Conservation (phyloP, 2,888 invertebrate species). For the Limenitis camilla region DNA sequence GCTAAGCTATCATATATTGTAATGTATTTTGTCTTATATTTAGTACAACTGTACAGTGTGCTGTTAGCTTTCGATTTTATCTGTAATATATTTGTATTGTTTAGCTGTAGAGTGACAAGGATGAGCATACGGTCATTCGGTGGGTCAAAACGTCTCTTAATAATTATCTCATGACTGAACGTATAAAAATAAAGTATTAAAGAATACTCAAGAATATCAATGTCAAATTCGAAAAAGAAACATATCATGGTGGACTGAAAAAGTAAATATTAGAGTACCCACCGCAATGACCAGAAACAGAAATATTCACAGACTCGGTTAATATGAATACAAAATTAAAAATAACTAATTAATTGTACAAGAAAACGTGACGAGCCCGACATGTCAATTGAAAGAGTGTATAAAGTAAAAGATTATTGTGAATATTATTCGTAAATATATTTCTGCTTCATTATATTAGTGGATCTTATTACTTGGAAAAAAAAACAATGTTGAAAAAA, state of each 20-base stretch:
- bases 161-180: no score
- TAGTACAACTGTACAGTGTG: slow-evolving; percentile 48
- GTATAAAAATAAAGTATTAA: no score
- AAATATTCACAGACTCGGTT: slow-evolving; percentile 19
- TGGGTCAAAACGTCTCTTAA: slow-evolving; percentile 25
- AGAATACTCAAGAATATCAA: no score
- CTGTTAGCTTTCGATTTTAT: slow-evolving; percentile 25
- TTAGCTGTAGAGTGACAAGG: slow-evolving; percentile 25
- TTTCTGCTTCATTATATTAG: slow-evolving; percentile 11
- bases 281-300: slow-evolving; percentile 19
- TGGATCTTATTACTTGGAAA: neutral
- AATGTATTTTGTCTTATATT: slow-evolving; percentile 36
- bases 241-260: neutral
- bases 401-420: slow-evolving; percentile 48
- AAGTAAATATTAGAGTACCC: slow-evolving; percentile 4
- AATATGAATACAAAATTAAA: slow-evolving; percentile 26
- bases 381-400: slow-evolving; percentile 70
- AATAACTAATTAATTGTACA: slow-evolving; percentile 61
- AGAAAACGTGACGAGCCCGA: slow-evolving; percentile 65
- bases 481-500: neutral
- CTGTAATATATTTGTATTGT: slow-evolving; percentile 20
- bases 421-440: slow-evolving; percentile 21
- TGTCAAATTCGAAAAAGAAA: neutral
- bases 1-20: slow-evolving; percentile 26
- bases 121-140: slow-evolving; percentile 33